Base-by-base conservation (phyloP, 2,113 vertebrate genomes). In the Chunga burmeisteri region DNA sequence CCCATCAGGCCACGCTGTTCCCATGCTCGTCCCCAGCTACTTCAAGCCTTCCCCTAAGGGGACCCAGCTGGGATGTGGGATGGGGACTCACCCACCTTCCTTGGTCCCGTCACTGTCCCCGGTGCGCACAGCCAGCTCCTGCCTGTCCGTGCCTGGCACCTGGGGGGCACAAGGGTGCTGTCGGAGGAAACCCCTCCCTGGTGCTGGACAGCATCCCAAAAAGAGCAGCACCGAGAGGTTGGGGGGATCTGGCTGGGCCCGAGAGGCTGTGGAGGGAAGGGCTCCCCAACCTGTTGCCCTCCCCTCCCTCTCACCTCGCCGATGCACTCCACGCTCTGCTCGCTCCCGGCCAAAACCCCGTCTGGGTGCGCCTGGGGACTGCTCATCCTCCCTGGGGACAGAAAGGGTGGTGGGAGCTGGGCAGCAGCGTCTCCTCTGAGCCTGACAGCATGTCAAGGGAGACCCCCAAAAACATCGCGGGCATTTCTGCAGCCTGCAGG, bases 11-110 rank as follows among this genome's bases (percentile, higher is more conserved):
- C 50, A 53, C 0, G 1, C 16, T 10, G 23, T 23, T 49, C 52
- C 30, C 36, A 14, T 0, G 0, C 62, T 86, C 1, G 0, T 70
- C 25, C 71, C 52, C 53, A 71, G 2, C 6, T 40, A 5, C 63
- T 68, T 71, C 58, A 55, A 50, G 17, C 20, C 32, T 47, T 40
- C 13, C 25, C 21, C 34, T 4, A 11, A 46, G 20, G 40, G 7
- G 13, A 53, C 44, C 20, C 63, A 79, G 79, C 9, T 66, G 81
- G 86, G 49, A 30, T 38, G 22, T 14, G 16, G 70, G 58, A 22
- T 6, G 66, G 71, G 81, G 73, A 52, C 74, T 96, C 90, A 96
- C 97, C 56, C 97, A 99, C 99, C 99, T 97, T 98, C 98, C 8
- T 98, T 96, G 3, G 96, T 98, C 78, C 98, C 90, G 1, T 97